phyloP scores from a whole-genome alignment of 1,140 invertebrate genomes.

The Manduca sexta region DNA sequence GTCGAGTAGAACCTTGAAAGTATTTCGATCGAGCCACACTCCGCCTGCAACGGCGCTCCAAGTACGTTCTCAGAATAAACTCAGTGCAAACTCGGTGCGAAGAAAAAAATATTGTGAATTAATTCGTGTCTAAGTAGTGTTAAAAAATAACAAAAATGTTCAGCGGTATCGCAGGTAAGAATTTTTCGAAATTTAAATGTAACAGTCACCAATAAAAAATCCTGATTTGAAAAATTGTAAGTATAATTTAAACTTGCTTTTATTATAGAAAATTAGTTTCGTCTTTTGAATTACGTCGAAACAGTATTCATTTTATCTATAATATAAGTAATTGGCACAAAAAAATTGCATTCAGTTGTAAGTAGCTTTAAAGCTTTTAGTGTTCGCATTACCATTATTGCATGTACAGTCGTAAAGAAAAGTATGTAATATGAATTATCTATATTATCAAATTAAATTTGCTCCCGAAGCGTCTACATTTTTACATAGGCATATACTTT shows the following conservation, averaged over 20 bases:
- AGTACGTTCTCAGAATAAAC: slow-evolving; percentile 13
- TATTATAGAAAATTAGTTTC: neutral
- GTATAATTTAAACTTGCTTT: neutral
- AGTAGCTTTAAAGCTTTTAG: no score
- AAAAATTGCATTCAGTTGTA: no score
- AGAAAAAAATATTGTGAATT: slow-evolving; percentile 1
- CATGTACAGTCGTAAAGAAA: no score
- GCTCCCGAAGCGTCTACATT: neutral
- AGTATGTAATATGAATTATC: no score
- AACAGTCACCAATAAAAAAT: neutral
- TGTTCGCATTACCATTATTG: no score
- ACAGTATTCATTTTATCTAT: no score
- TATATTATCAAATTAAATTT: no score
- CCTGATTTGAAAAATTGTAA: neutral
- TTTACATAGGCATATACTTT: slow-evolving; percentile 5
- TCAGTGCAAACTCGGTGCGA: slow-evolving; percentile 12
- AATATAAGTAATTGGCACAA: no score
- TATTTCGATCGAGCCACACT: slow-evolving; percentile 23
- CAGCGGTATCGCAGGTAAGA: slow-evolving; percentile 64
- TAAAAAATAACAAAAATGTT: slow-evolving; percentile 53
- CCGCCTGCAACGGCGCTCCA: slow-evolving; percentile 12
- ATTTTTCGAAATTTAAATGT: slow-evolving; percentile 2
- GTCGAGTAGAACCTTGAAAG: slow-evolving; percentile 31
- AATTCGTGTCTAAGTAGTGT: slow-evolving; percentile 11
- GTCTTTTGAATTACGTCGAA: neutral